A percentile compares a stretch with the other conserved stretches of the same genome.
phyloP scores from a whole-genome alignment of 2,113 vertebrate genomes.

The Triplophysa tibetana region DNA sequence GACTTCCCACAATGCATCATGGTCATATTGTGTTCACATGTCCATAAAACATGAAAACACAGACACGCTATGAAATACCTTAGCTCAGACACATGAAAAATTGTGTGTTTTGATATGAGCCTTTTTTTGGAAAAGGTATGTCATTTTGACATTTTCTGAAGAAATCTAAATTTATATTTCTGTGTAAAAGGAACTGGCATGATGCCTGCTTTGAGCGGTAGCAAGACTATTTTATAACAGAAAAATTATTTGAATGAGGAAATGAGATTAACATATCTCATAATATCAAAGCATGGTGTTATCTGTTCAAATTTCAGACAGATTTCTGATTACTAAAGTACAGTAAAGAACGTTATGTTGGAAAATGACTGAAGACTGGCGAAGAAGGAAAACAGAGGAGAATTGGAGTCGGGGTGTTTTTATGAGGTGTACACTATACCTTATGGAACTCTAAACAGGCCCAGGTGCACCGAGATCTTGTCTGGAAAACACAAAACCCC shows the following conservation, averaged over 20 bases:
- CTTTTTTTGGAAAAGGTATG: too few species aligned
- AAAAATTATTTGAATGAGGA: background rate
- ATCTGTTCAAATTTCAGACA: background rate
- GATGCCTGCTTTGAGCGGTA: background rate
- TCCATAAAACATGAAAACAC: background rate
- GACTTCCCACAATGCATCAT: background rate
- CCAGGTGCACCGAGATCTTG: slow-evolving; percentile 63
- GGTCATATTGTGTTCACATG: background rate
- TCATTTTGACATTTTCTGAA: background rate
- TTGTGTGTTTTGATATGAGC: background rate
- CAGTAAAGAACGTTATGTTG: background rate
- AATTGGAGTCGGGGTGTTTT: slow-evolving; percentile 58
- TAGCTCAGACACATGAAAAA: background rate
- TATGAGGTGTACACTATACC: slow-evolving; percentile 59
- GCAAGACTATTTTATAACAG: too few species aligned
- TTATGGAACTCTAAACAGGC: slow-evolving; percentile 54
- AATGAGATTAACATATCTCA: background rate
- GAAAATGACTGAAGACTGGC: background rate
- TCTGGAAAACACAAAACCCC: slow-evolving; percentile 47
- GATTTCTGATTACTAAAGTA: background rate
- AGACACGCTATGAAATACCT: background rate
- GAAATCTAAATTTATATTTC: background rate
- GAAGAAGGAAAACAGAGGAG: background rate
- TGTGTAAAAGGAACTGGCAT: background rate
- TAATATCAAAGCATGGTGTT: background rate